A percentile compares a stretch with the other conserved stretches of the same genome.
phyloP scores from a whole-genome alignment of 2,888 invertebrate genomes.

The Oasisia sp. region DNA sequence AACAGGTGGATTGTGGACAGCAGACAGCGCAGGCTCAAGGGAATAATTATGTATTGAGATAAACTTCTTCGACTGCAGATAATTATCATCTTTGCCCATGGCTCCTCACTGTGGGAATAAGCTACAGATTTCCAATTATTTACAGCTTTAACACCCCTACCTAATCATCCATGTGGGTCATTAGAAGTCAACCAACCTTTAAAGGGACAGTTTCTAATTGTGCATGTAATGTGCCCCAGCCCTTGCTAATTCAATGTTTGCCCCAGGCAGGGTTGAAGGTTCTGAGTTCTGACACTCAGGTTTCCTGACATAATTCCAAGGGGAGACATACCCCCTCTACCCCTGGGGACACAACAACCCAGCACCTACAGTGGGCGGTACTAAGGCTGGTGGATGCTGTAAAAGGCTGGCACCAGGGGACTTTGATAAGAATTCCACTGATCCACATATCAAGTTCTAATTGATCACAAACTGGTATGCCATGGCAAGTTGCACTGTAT shows the following conservation, averaged over 20 bases:
- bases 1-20: no score
- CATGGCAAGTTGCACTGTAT: not conserved
- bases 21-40: no score
- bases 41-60: no score
- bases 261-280: not conserved
- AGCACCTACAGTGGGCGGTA: not conserved
- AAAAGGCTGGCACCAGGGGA: not conserved
- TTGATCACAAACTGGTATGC: not conserved
- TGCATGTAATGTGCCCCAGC: not conserved
- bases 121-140: not conserved
- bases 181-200: conserved; percentile 6
- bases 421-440: not conserved
- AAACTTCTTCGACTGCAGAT: not conserved
- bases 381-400: not conserved
- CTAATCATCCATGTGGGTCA: not conserved
- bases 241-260: not conserved
- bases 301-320: not conserved
- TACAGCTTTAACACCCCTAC: not conserved
- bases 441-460: not conserved
- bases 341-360: not conserved
- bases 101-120: not conserved
- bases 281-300: not conserved
- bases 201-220: not conserved
- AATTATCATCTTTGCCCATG: not conserved
- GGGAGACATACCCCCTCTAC: not conserved